Evolutionary conservation across 2,797 vertebrate species (phyloP), one percentile per base, ranked within the genome.

Genomic region (Syncerus caffer): DNA sequence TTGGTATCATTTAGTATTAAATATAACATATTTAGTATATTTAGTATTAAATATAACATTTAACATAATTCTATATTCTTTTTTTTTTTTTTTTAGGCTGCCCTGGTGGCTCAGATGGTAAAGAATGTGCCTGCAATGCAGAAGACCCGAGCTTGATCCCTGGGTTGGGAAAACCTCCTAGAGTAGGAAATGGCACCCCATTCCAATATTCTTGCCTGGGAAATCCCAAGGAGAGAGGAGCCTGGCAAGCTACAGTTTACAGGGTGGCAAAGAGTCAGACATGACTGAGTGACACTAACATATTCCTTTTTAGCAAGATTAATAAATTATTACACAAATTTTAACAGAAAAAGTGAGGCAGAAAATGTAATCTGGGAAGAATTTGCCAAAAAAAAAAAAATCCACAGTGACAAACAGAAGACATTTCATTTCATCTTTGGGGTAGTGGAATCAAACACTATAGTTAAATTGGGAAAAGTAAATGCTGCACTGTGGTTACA

Each of bases 381-480:
- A 96, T 76, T 60, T 83, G 1, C 93, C 6, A 25, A 57, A 92
- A 93, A 60, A 8, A 94, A 85, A 94, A 93, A 85, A 88, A 34
- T 42, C 7, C 64, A 92, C 3, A 92, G 50, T 15, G 47, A 90
- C 21, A 91, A 71, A 76, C 23, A 90, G 83, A 89, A 87, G 6
- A 82, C 8, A 71, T 62, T 90, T 29, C 13, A 90, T 85, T 85
- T 96, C 19, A 74, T 38, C 62, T 90, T 78, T 90, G 25, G 29
- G 74, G 34, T 62, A 58, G 23, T 84, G 5, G 51, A 79, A 17
- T 85, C 9, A 90, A 86, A 85, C 4, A 97, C 42, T 93, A 23
- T 80, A 88, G 21, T 93, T 87, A 87, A 91, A 93, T 21, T 94
- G 13, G 27, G 31, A 85, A 96, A 96, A 88, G 14, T 51, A 97